These are phyloP conservation scores for Mesoclemmys tuberculata DNA, from an alignment of 2,113 vertebrate genomes.

Conservation along the genomic window DNA sequence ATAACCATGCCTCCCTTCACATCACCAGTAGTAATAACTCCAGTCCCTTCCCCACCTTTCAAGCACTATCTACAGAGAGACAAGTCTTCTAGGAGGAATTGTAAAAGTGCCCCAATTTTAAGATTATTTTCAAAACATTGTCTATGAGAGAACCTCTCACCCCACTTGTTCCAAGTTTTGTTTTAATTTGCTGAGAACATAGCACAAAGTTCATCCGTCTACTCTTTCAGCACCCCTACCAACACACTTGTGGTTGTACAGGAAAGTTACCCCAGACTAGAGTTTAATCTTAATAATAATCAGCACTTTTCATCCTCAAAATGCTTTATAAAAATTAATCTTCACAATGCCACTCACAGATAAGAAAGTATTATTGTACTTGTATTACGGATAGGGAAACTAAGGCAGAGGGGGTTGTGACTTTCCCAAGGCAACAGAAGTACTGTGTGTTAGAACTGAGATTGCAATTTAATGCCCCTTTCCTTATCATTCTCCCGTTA, in stretches of 20 bases:
- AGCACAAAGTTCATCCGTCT: background rate
- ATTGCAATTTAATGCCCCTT: background rate
- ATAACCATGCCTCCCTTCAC: too few species aligned
- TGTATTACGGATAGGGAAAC: background rate
- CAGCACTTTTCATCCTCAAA: background rate
- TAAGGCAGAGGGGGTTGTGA: fast-evolving
- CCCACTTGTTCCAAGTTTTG: fast-evolving
- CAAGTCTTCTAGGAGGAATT: background rate
- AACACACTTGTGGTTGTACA: background rate
- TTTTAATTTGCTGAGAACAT: fast-evolving
- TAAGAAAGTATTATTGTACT: background rate
- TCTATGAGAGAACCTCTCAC: background rate
- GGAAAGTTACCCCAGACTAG: background rate
- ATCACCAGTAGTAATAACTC: background rate
- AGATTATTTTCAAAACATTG: background rate
- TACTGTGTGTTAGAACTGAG: background rate
- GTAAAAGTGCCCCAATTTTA: background rate
- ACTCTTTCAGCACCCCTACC: background rate
- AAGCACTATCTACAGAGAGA: fast-evolving
- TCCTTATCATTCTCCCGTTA: background rate
- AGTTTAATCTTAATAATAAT: background rate
- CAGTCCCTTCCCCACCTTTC: background rate
- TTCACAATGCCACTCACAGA: background rate
- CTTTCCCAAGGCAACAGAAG: background rate
- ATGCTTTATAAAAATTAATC: background rate